A percentile compares a stretch with the other conserved stretches of the same genome.
Evolutionary conservation across 2,797 vertebrate genomes (phyloP).

Genomic region (Enoplosus armatus): DNA sequence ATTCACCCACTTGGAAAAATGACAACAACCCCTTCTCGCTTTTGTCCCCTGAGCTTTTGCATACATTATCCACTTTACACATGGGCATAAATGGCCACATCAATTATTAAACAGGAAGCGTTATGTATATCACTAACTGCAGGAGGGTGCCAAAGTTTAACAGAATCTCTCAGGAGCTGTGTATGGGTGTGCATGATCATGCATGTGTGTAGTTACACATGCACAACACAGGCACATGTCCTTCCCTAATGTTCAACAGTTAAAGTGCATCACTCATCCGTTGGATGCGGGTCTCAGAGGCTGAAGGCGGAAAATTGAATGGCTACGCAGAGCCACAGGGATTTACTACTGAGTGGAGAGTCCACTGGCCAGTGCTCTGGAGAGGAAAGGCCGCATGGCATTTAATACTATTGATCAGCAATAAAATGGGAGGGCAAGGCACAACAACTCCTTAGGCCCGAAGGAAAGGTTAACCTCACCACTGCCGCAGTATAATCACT

Average conservation of each 20-base stretch:
- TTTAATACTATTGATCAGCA: conserved; percentile 81
- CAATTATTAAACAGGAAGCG: conserved; percentile 49
- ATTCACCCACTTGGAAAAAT: conserved; percentile 34
- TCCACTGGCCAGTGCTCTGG: conserved; percentile 55
- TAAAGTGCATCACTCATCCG: conserved; percentile 61
- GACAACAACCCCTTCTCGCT: conserved; percentile 17
- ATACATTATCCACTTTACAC: conserved; percentile 55
- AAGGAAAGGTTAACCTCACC: conserved; percentile 61
- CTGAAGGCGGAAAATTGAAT: conserved; percentile 75
- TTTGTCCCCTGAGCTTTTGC: conserved; percentile 47
- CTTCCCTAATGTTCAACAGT: conserved; percentile 41
- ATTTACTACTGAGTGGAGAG: conserved; percentile 73
- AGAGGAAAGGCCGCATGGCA: conserved; percentile 68
- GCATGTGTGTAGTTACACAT: conserved; percentile 3
- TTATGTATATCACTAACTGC: conserved; percentile 37
- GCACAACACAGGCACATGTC: conserved; percentile 10
- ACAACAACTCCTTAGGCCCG: conserved; percentile 49
- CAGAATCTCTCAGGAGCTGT: conserved; percentile 22
- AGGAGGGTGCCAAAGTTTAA: conserved; percentile 36
- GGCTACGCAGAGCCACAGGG: conserved; percentile 50
- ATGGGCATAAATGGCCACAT: conserved; percentile 51
- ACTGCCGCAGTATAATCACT: conserved; percentile 54
- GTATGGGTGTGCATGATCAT: conserved; percentile 16
- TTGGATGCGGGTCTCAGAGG: conserved; percentile 48
- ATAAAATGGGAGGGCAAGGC: conserved; percentile 68